Percentiles rank a stretch among this genome's conserved stretches.
phyloP scores from a whole-genome alignment of 2,113 vertebrate genomes.

The Larimichthys polyactis region DNA sequence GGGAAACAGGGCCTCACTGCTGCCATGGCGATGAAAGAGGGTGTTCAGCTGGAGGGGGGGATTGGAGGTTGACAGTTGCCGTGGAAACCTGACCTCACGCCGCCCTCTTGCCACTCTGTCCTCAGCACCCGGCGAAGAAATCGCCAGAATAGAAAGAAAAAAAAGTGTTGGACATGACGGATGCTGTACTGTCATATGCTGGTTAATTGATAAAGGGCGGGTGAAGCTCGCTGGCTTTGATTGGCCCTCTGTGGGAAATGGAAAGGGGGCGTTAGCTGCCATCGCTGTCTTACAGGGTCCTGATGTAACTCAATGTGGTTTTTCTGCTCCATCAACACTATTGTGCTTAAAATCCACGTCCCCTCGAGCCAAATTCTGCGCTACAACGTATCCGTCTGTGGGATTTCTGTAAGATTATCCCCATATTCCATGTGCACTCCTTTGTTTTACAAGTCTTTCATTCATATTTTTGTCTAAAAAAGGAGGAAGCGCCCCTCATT shows the following conservation, averaged over 20 bases:
- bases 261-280: slow-evolving; percentile 35
- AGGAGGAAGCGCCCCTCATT: neutral
- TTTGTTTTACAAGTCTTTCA: neutral
- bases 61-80: slow-evolving; percentile 77
- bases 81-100: slow-evolving; percentile 78
- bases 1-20: slow-evolving; percentile 77
- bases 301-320: slow-evolving; percentile 25
- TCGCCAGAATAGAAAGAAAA: slow-evolving; percentile 39
- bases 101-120: slow-evolving; percentile 64
- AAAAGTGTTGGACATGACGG: slow-evolving; percentile 66
- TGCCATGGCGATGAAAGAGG: slow-evolving; percentile 83
- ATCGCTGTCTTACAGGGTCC: slow-evolving; percentile 2
- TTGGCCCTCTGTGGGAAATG: slow-evolving; percentile 44
- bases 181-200: slow-evolving; percentile 69
- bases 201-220: slow-evolving; percentile 67
- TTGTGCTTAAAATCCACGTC: slow-evolving; percentile 44
- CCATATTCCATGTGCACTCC: neutral
- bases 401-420: slow-evolving; percentile 1
- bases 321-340: slow-evolving; percentile 44
- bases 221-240: slow-evolving; percentile 50
- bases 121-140: slow-evolving; percentile 31
- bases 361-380: slow-evolving; percentile 22
- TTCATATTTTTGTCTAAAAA: neutral
- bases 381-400: neutral
- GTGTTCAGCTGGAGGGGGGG: slow-evolving; percentile 70